These are phyloP conservation scores for Danio choprae DNA, from an alignment of 2,797 vertebrate genomes.

Conservation along the genomic window DNA sequence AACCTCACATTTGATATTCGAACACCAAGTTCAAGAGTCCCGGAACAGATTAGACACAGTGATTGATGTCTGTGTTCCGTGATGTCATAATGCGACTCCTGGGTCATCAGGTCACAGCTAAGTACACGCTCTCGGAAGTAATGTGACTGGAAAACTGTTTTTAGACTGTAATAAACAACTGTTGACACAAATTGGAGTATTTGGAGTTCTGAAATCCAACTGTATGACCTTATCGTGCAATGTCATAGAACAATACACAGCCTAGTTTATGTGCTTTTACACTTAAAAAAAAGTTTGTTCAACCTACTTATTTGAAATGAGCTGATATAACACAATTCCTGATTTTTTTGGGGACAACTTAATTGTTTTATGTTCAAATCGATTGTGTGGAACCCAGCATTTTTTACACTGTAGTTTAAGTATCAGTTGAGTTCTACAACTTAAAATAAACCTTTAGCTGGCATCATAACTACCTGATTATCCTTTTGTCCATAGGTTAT, in stretches of 20 bases:
- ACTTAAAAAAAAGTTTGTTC: too few species aligned
- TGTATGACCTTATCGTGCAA: not conserved
- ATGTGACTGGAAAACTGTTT: not conserved
- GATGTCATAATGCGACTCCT: conserved; percentile 19
- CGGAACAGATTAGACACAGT: not conserved
- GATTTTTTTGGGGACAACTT: too few species aligned
- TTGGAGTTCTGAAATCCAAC: not conserved
- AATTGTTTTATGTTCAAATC: too few species aligned
- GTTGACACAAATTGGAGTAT: not conserved
- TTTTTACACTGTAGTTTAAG: too few species aligned
- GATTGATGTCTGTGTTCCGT: conserved; percentile 1
- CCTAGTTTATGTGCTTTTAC: not conserved
- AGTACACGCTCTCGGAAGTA: not conserved
- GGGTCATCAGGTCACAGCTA: conserved; percentile 10
- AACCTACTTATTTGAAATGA: too few species aligned
- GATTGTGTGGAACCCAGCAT: too few species aligned
- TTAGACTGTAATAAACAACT: not conserved
- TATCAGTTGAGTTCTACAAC: not conserved
- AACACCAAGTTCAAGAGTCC: not conserved
- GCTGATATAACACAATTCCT: too few species aligned
- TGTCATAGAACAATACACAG: not conserved
- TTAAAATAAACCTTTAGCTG: too few species aligned
- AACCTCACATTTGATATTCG: not conserved
- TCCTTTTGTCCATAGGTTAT: too few species aligned
- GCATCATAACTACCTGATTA: too few species aligned